These are phyloP conservation scores for Heliothis virescens DNA, from an alignment of 1,140 invertebrate genomes.

Conservation along the genomic window DNA sequence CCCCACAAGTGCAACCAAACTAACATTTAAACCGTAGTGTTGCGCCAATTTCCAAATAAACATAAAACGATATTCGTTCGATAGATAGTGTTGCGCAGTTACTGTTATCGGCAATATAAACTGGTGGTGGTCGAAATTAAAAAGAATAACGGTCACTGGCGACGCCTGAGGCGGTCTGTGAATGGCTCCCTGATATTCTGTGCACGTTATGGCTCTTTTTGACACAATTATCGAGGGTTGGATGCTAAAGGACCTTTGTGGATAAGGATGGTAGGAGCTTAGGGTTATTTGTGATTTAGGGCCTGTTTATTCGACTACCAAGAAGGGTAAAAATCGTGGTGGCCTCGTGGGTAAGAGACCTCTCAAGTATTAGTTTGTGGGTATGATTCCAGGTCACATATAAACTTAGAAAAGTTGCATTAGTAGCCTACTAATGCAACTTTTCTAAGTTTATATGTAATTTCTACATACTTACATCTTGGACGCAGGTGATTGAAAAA, in stretches of 20 bases:
- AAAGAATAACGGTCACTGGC: conserved; percentile 58
- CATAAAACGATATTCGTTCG: conserved; percentile 53
- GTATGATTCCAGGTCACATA: too few relatives aligned
- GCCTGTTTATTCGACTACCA: too few relatives aligned
- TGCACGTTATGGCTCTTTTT: conserved; percentile 20
- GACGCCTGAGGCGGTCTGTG: conserved; percentile 33
- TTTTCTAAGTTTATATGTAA: too few relatives aligned
- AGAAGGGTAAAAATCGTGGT: too few relatives aligned
- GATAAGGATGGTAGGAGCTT: not conserved
- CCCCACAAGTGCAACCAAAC: not conserved
- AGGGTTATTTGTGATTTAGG: not conserved
- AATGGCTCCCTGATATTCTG: conserved; percentile 20
- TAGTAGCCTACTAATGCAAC: too few relatives aligned
- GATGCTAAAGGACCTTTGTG: not conserved
- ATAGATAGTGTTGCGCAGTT: conserved; percentile 48
- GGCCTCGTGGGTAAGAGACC: too few relatives aligned
- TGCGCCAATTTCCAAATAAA: conserved; percentile 57
- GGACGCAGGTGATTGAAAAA: too few relatives aligned
- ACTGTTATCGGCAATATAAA: conserved; percentile 57
- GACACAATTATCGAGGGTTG: conserved; percentile 1
- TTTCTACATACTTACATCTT: too few relatives aligned
- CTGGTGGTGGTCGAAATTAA: conserved; percentile 59
- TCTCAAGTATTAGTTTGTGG: too few relatives aligned
- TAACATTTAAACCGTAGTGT: conserved; percentile 31
- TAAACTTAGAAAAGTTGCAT: too few relatives aligned